Evolutionary conservation across 2,113 vertebrate species (phyloP), one percentile per base, ranked within the genome.

Genomic region (Corythaixoides concolor): DNA sequence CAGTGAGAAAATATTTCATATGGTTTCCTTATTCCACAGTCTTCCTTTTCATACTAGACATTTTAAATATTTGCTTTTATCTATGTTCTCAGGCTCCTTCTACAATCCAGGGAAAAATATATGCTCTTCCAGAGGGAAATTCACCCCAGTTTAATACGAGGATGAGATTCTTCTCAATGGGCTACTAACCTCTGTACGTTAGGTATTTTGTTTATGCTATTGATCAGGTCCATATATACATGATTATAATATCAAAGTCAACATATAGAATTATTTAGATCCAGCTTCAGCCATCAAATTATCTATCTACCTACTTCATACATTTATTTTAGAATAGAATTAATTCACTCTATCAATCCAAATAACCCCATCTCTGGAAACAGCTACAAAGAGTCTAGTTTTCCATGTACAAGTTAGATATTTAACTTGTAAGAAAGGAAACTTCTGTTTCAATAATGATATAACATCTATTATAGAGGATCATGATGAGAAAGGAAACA

Each of bases 221-320:
- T 60, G 33, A 56, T 56, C 39, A 81, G 22, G 19, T 18, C 33
- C 12, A 26, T n/a, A 20, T 8, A 28, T 3, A 24, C 0, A 0
- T 15, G 22, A 78, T n/a, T 69, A n/a, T 12, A 76, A 45, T 27
- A 73, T 28, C 27, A 22, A 55, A 63, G 4, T 50, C 24, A 84
- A 50, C 11, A 56, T 15, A 41, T 0, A 22, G 17, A 69, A 73
- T 69, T n/a, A 80, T 60, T 69, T 78, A 8, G 28, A 66, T 85
- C 9, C 52, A 77, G 15, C 17, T 88, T 85, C 66, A 62, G 50
- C 6, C 23, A 66, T 33, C 26, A 66, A 62, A 78, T 60, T 14
- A 52, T 32, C 12, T 12, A 56, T 19, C 22, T 66, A 22, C 6
- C 2, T n/a, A n/a, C 11, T 74, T 56, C 11, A 50, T 15, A 19